Conservation (phyloP, 2,797 vertebrate genomes). For the Tarsius wallacei region DNA sequence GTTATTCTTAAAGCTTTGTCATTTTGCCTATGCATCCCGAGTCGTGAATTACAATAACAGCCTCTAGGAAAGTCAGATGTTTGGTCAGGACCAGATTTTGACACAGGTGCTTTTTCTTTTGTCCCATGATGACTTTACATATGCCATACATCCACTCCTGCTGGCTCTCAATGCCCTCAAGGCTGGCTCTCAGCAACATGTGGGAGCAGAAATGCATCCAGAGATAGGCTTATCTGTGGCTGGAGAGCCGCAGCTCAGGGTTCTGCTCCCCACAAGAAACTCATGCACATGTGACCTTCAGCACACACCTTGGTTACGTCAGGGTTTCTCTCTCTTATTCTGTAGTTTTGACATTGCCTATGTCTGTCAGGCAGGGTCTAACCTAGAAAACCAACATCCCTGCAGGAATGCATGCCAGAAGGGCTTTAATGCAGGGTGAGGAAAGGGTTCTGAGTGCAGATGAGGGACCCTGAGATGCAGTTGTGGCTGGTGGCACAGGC, state of each 20-base stretch:
- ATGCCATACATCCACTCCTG: not conserved
- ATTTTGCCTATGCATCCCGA: not conserved
- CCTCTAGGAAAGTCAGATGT: not conserved
- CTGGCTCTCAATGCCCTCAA: not conserved
- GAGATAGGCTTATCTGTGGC: not conserved
- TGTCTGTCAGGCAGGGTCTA: not conserved
- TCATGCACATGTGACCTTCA: not conserved
- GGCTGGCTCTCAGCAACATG: not conserved
- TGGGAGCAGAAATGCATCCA: not conserved
- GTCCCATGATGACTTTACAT: not conserved
- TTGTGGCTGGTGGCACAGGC: not conserved
- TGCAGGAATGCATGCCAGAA: not conserved
- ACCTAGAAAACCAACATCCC: not conserved
- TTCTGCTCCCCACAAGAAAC: not conserved
- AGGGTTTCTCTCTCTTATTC: not conserved
- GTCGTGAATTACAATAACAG: not conserved
- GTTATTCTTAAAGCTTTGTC: not conserved
- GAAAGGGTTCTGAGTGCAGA: not conserved
- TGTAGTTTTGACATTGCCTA: not conserved
- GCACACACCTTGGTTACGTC: not conserved
- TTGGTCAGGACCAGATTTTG: not conserved
- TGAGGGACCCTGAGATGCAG: not conserved
- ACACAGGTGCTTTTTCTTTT: conserved; percentile 23
- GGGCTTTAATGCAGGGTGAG: not conserved
- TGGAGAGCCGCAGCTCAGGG: not conserved